Evolutionary conservation across 2,113 vertebrate species (phyloP), one percentile per base, ranked within the genome.

Genomic region (Oxyura jamaicensis): DNA sequence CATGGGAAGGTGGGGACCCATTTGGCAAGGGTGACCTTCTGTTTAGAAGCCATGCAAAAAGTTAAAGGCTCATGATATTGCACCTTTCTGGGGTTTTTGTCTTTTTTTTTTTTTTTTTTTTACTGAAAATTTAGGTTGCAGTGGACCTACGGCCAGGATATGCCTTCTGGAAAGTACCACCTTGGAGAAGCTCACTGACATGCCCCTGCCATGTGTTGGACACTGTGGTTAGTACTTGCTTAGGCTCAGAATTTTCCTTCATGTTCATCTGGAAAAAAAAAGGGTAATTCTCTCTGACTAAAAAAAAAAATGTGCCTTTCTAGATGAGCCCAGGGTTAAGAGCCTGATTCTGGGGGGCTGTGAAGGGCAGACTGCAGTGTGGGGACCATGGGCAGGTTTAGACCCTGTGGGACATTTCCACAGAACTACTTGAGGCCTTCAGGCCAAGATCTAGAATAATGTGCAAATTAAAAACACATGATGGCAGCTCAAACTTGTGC

Each of bases 241-340:
- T 72, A 93, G 72, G 65, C 13, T 91, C 56, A 86, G 81, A 94
- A 94, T 96, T 96, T 96, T 96, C 84, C 87, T 66, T 93, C 41
- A 36, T 48, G 42, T 96, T 96, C 65, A 92, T 95, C 62, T 85
- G 89, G 89, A 35, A 90, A 91, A 96, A 96, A 95, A 92, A 84
- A 84, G 84, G 94, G 84, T 87, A 87, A 91, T 96, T 97, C 86
- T 96, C 81, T 95, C 78, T 95, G 91, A 92, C 81, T 94, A 76
- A 91, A 93, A 85, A 85, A 72, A 85, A 46, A 39, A 76, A 26
- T 8, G 3, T 62, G 19, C 42, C 8, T 87, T 91, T 90, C 62
- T 53, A 72, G 71, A 60, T 42, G 36, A 79, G 22, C 58, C 48
- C 41, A 71, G 63, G 41, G 23, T 67, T 69, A 53, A 95, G 60